Base-by-base conservation (phyloP, 2,797 vertebrate species). In the Argya squamiceps region DNA sequence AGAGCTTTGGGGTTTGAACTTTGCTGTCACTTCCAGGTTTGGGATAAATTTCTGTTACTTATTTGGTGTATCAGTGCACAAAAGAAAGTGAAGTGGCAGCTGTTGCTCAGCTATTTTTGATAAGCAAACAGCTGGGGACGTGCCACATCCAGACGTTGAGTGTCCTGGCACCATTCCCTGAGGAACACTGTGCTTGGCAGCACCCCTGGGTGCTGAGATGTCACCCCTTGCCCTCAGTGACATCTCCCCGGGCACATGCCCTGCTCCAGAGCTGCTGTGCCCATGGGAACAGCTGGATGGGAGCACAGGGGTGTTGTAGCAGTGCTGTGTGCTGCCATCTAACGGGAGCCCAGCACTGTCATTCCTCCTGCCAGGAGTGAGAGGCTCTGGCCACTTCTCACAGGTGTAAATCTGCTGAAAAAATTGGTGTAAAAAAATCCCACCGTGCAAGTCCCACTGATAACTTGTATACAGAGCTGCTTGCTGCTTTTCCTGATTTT, bases 301-400 rank as follows among this genome's bases (percentile, higher is more conserved):
- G 43, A 34, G 62, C 3, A 2, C 67, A 15, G 30, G 9, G 26
- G 4, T 65, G 44, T 15, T 10, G 12, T 65, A 97, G 12, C 15
- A 26, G 83, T 77, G 79, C 94, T 95, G 67, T 47, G 44, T 94
- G 68, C 59, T 96, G 95, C 96, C 97, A 96, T 90, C 97, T 98
- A 88, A 95, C 95, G 97, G 92, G 74, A 76, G 60, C 21, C 34
- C 22, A 23, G 27, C 84, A 1, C 36, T 34, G 82, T 6, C 41
- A 3, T 47, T 46, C 9, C 56, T 43, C 32, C 39, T 30, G 29
- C 49, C 82, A 2, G 5, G 11, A 41, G 4, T 3, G 49, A 36
- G 32, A 23, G 14, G 13, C 37, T 36, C 47, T 69, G 8, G 12
- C 55, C 20, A 1, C 34, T 36, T 34, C 1, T 3, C 9, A 2